These are phyloP conservation scores for Malacoctenus gilli DNA, from an alignment of 2,797 vertebrate species.

Conservation along the genomic window DNA sequence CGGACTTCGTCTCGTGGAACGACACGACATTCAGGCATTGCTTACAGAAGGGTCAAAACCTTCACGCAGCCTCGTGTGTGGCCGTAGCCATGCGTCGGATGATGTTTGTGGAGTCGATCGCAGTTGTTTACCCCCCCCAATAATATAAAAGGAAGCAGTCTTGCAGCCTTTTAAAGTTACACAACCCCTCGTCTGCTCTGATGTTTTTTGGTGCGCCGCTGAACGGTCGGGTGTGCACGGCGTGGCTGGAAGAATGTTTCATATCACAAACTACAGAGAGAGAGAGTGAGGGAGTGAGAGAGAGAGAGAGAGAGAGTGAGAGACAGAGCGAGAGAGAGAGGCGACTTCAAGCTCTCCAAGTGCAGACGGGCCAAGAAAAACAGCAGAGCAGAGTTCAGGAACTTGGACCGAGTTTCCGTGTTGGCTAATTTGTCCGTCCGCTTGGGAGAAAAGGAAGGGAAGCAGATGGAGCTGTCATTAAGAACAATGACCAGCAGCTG, in stretches of 20 bases:
- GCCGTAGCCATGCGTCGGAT: too few species aligned
- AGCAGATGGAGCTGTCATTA: conserved; percentile 92
- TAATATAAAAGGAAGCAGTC: conserved; percentile 27
- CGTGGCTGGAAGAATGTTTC: conserved; percentile 2
- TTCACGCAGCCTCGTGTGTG: too few species aligned
- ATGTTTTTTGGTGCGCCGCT: conserved; percentile 18
- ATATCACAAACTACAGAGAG: conserved; percentile 18
- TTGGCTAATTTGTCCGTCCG: conserved; percentile 87
- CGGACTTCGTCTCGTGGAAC: too few species aligned
- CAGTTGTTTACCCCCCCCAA: conserved; percentile 1
- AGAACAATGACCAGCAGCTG: conserved; percentile 93
- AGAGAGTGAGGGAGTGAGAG: too few species aligned
- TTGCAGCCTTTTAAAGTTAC: conserved; percentile 23
- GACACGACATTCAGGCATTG: too few species aligned
- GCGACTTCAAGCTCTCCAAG: conserved; percentile 40
- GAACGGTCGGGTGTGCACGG: conserved; percentile 10
- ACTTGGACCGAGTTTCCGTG: conserved; percentile 84
- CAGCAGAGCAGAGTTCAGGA: conserved; percentile 81
- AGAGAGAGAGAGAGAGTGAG: too few species aligned
- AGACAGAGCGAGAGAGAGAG: too few species aligned
- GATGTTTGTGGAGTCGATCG: conserved; percentile 18
- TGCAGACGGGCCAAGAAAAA: conserved; percentile 78
- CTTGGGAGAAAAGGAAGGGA: conserved; percentile 80
- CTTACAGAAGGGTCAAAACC: too few species aligned
- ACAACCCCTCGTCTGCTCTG: conserved; percentile 15